Evolutionary conservation across 2,797 vertebrate species (phyloP).

Genomic region (Aplochiton taeniatus): DNA sequence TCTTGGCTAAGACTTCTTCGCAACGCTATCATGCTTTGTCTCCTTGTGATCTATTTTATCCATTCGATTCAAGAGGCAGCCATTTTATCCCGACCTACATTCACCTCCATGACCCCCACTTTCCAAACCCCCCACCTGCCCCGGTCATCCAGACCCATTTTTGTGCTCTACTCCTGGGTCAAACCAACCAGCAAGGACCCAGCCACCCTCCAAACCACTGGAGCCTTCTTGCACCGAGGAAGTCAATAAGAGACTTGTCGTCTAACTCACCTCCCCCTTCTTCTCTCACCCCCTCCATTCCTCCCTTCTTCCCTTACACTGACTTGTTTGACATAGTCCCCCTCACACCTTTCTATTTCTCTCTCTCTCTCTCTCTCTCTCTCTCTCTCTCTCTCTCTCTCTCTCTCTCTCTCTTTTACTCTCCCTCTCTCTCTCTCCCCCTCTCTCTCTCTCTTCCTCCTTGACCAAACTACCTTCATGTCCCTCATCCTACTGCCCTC

Average conservation of each 20-base stretch:
- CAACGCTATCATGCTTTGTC: too few species aligned
- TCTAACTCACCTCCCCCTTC: not conserved
- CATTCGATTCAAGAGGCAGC: too few species aligned
- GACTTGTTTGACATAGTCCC: not conserved
- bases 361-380: constrained; percentile 5
- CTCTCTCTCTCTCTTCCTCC: too few species aligned
- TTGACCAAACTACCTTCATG: too few species aligned
- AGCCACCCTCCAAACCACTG: constrained; percentile 62
- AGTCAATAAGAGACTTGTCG: constrained; percentile 28
- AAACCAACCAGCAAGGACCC: constrained; percentile 38
- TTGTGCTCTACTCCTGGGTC: constrained; percentile 9
- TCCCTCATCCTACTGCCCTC: too few species aligned
- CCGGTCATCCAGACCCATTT: constrained; percentile 7
- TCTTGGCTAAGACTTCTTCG: too few species aligned
- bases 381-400: too few species aligned
- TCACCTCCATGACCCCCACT: constrained; percentile 5
- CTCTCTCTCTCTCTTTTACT: too few species aligned
- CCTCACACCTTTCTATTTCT: not conserved
- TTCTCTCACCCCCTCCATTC: not conserved
- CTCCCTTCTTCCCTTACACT: not conserved
- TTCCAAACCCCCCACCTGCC: constrained; percentile 18
- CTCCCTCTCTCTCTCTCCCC: too few species aligned
- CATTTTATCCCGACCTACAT: not conserved
- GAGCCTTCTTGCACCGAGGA: constrained; percentile 60
- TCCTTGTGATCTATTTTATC: too few species aligned